A percentile compares a stretch with the other conserved stretches of the same genome.
Evolutionary conservation across 2,888 invertebrate genomes (phyloP).

Genomic region (Parnassius smintheus): DNA sequence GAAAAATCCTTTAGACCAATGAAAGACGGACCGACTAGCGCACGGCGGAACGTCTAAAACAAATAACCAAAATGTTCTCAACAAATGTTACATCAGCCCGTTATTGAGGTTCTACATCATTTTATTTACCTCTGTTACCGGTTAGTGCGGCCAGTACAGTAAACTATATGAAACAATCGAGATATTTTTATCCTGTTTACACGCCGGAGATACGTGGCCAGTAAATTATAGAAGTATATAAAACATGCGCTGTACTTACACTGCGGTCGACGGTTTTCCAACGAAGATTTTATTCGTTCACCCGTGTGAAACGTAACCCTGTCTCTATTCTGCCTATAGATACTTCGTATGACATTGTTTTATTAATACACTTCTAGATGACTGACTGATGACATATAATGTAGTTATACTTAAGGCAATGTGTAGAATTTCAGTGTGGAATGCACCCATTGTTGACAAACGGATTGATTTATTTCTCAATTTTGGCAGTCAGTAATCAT

Average conservation of each 20-base stretch:
- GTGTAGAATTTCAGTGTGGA: constrained; percentile 24
- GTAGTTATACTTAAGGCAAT: constrained; percentile 35
- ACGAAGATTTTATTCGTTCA: constrained; percentile 10
- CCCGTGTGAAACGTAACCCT: constrained; percentile 5
- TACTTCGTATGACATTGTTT: constrained; percentile 18
- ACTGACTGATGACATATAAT: constrained; percentile 5
- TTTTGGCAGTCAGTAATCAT: constrained; percentile 56
- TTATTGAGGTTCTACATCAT: constrained; percentile 76
- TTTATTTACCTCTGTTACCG: constrained; percentile 71
- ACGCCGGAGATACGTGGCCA: constrained; percentile 41
- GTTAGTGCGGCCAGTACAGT: constrained; percentile 64
- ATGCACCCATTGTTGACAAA: constrained; percentile 48
- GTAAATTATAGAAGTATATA: constrained; percentile 35
- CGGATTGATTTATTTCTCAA: constrained; percentile 52
- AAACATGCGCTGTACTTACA: constrained; percentile 20
- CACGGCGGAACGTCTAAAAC: constrained; percentile 59
- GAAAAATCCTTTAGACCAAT: constrained; percentile 39
- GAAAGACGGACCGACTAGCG: constrained; percentile 68
- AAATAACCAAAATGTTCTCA: constrained; percentile 72
- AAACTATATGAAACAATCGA: constrained; percentile 65
- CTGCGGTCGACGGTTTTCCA: constrained; percentile 2
- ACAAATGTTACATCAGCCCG: constrained; percentile 60
- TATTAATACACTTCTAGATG: constrained; percentile 17
- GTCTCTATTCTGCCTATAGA: constrained; percentile 10
- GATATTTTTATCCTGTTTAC: constrained; percentile 64